Conservation (phyloP, 23 tunicate species). For the Halocynthia roretzi region DNA sequence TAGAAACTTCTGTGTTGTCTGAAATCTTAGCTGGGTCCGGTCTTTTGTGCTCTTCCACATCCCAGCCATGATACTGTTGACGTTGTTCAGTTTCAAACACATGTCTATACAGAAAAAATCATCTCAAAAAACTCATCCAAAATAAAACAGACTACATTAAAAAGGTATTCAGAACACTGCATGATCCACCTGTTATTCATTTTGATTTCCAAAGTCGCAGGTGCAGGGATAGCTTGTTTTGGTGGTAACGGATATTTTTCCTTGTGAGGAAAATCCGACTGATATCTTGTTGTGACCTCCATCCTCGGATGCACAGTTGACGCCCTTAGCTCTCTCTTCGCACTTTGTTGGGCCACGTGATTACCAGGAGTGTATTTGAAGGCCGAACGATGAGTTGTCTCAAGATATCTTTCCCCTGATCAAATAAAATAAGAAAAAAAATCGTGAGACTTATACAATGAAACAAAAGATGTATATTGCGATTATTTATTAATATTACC, state of each 20-base stretch:
- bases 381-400: constrained; percentile 51
- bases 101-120: constrained; percentile 16
- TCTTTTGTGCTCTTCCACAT: constrained; percentile 62
- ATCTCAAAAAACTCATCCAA: background rate
- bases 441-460: too few species aligned
- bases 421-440: too few species aligned
- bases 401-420: constrained; percentile 48
- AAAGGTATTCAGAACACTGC: too few species aligned
- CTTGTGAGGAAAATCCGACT: constrained; percentile 57
- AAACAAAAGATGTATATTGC: too few species aligned
- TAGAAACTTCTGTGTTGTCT: constrained; percentile 82
- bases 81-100: constrained; percentile 72
- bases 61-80: constrained; percentile 83
- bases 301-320: constrained; percentile 41
- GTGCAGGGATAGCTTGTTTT: constrained; percentile 75
- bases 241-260: constrained; percentile 47
- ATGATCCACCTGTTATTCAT: constrained; percentile 70
- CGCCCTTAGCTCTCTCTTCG: background rate
- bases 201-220: constrained; percentile 75
- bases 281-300: constrained; percentile 65
- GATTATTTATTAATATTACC: constrained; percentile 25
- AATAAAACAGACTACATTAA: background rate
- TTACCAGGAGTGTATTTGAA: constrained; percentile 2
- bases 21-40: constrained; percentile 43
- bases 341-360: background rate